These are phyloP conservation scores for Volucella inflata DNA, from an alignment of 2,888 invertebrate genomes.

Conservation along the genomic window DNA sequence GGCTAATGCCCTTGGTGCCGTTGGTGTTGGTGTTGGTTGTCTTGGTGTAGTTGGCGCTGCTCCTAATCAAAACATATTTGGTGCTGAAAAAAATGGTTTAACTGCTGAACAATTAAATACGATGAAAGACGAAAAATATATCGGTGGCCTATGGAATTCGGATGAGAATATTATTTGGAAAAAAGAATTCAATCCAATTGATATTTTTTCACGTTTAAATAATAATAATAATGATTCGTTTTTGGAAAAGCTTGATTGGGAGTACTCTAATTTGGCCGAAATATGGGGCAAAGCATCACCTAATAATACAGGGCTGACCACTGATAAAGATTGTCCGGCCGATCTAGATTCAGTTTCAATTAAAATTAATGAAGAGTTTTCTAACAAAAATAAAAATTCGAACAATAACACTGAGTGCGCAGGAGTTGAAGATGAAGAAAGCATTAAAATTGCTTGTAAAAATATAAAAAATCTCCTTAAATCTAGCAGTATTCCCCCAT, in stretches of 20 bases:
- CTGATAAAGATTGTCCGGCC: conserved; percentile 25
- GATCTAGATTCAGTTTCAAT: conserved; percentile 5
- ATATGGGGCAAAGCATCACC: conserved; percentile 78
- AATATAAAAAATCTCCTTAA: conserved; percentile 70
- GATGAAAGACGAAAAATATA: conserved; percentile 65
- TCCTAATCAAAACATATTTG: conserved; percentile 42
- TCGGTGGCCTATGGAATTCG: conserved; percentile 76
- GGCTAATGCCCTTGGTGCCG: conserved; percentile 75
- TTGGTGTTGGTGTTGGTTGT: conserved; percentile 59
- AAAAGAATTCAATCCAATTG: conserved; percentile 77
- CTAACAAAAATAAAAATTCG: conserved; percentile 23
- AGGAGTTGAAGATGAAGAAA: conserved; percentile 42
- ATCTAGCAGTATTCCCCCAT: conserved; percentile 31
- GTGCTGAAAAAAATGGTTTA: conserved; percentile 2
- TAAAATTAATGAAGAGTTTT: too few species aligned
- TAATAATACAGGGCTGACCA: conserved; percentile 30
- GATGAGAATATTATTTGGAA: conserved; percentile 77
- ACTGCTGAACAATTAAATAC: conserved; percentile 13
- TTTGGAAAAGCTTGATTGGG: conserved; percentile 78
- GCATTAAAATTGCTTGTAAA: conserved; percentile 56
- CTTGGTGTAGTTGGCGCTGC: conserved; percentile 50
- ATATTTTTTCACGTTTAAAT: conserved; percentile 76
- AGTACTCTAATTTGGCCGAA: conserved; percentile 79
- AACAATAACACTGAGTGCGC: not conserved
- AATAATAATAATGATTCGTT: conserved; percentile 71